Conservation (phyloP, 2,113 vertebrate species). For the Crypturellus undulatus region DNA sequence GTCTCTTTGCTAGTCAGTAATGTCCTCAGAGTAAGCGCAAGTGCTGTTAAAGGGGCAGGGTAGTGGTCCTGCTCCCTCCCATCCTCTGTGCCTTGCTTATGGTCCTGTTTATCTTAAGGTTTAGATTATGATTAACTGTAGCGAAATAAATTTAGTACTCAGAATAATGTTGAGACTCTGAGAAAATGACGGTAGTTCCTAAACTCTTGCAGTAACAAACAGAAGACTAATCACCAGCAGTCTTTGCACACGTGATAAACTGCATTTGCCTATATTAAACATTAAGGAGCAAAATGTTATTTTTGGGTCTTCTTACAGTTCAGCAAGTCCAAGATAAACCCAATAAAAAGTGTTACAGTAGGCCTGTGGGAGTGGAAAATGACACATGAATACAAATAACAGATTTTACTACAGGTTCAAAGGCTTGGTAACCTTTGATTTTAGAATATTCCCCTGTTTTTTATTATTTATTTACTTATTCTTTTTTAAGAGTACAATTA, state of each 20-base stretch:
- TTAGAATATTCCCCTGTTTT: background rate
- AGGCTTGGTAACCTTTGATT: background rate
- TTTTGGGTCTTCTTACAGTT: background rate
- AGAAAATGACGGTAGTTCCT: background rate
- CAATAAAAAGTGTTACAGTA: background rate
- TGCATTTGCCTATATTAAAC: background rate
- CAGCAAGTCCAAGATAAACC: background rate
- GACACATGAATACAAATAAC: background rate
- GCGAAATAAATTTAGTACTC: background rate
- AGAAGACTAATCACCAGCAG: background rate
- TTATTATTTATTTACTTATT: background rate
- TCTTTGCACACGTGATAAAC: background rate
- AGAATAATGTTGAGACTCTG: background rate
- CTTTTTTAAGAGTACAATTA: background rate
- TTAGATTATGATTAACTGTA: background rate
- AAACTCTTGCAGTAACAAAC: background rate
- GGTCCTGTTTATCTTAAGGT: background rate
- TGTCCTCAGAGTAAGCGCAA: background rate
- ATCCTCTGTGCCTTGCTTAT: background rate
- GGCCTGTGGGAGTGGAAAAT: background rate
- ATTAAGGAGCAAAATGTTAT: background rate
- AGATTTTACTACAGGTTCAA: background rate
- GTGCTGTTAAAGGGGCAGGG: background rate
- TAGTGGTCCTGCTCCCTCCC: background rate
- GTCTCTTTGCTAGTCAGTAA: background rate